These are phyloP conservation scores for Todiramphus saurophagus DNA, from an alignment of 2,113 vertebrate species.

Conservation along the genomic window DNA sequence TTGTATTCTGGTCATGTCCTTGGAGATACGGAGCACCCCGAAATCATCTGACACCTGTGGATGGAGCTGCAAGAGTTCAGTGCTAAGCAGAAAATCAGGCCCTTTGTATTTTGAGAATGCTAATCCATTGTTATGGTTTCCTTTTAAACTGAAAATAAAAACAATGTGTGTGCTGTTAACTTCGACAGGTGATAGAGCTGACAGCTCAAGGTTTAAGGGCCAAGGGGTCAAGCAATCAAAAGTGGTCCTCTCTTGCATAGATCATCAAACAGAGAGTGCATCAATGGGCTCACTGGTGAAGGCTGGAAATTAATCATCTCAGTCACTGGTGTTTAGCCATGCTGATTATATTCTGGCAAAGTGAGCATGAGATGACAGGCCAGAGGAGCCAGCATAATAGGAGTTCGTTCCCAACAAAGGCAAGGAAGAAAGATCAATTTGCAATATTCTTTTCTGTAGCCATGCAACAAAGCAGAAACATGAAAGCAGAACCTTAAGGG, in stretches of 20 bases:
- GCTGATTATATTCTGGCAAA: constrained; percentile 79
- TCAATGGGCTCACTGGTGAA: constrained; percentile 82
- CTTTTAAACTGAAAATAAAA: constrained; percentile 45
- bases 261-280: constrained; percentile 87
- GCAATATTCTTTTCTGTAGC: constrained; percentile 89
- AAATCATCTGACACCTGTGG: not conserved
- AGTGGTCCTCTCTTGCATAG: constrained; percentile 86
- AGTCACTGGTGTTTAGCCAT: constrained; percentile 83
- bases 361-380: constrained; percentile 73
- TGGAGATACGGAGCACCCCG: not conserved
- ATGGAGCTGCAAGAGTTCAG: not conserved
- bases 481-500: constrained; percentile 92
- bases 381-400: constrained; percentile 79
- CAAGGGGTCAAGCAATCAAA: constrained; percentile 89
- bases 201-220: constrained; percentile 67
- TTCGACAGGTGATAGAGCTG: constrained; percentile 75
- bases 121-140: constrained; percentile 67
- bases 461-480: constrained; percentile 90
- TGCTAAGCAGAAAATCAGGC: constrained; percentile 25
- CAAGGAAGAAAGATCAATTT: constrained; percentile 90
- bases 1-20: not conserved
- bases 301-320: constrained; percentile 88
- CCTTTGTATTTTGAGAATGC: constrained; percentile 53
- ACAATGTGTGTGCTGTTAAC: constrained; percentile 56
- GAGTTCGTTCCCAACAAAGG: constrained; percentile 84